Conservation (phyloP, 2,888 invertebrate species). For the Conomelus anceps region DNA sequence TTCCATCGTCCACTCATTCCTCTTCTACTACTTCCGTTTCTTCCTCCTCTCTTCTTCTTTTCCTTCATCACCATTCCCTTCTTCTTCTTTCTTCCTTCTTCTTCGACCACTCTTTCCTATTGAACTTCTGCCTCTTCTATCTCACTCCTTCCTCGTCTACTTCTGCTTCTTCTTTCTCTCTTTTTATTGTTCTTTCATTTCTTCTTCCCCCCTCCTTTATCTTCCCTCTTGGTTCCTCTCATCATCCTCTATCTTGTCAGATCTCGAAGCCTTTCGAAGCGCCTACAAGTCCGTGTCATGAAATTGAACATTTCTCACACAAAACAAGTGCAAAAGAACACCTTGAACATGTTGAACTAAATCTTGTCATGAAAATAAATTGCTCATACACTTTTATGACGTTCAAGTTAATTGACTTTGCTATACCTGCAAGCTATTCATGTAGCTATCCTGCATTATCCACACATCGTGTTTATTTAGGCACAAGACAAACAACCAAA, state of each 20-base stretch:
- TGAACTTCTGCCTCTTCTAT: not conserved
- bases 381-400: not conserved
- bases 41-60: not conserved
- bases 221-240: too few species aligned
- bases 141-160: not conserved
- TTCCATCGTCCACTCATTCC: not conserved
- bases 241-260: not conserved
- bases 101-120: not conserved
- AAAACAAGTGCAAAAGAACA: not conserved
- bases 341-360: not conserved
- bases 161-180: not conserved
- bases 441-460: not conserved
- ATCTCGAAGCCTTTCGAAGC: not conserved
- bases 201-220: not conserved
- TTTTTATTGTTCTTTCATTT: not conserved
- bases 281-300: too few species aligned
- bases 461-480: not conserved
- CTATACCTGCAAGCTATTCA: not conserved
- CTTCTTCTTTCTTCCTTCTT: not conserved
- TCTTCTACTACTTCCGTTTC: not conserved
- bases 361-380: not conserved
- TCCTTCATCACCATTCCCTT: not conserved
- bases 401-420: not conserved
- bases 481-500: not conserved
- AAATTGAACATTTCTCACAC: not conserved